Evolutionary conservation across 2,888 invertebrate genomes (phyloP).

Genomic region (Oscheius sp.): DNA sequence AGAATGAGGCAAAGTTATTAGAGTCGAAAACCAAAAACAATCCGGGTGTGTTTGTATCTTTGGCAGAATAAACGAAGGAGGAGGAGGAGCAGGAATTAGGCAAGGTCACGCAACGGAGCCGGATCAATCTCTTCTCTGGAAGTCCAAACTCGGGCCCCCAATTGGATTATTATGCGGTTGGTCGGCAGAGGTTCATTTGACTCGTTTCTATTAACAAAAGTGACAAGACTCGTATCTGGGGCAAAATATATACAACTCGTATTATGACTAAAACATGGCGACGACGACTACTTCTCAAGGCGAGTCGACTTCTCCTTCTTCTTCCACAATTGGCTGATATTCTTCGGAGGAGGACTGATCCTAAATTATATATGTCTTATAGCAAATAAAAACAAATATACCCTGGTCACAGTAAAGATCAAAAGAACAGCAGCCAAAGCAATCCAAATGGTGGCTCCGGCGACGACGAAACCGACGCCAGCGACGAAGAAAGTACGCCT

Average conservation of each 20-base stretch:
- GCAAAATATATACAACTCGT: background rate
- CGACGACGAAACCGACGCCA: slow-evolving; percentile 21
- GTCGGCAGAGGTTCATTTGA: background rate
- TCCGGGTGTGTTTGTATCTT: background rate
- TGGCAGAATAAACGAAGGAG: background rate
- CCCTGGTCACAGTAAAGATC: slow-evolving; percentile 24
- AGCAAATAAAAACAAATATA: background rate
- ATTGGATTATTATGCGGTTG: background rate
- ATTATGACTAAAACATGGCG: background rate
- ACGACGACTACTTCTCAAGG: background rate
- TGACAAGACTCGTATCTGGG: too few species aligned
- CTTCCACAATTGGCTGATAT: background rate
- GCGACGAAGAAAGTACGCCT: slow-evolving; percentile 17
- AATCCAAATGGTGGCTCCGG: slow-evolving; percentile 28
- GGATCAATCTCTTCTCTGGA: background rate
- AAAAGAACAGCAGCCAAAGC: slow-evolving; percentile 29
- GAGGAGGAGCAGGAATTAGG: background rate
- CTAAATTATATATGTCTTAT: background rate
- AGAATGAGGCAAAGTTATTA: background rate
- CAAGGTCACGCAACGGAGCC: background rate
- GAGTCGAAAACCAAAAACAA: background rate
- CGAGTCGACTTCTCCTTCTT: background rate
- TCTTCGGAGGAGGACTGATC: background rate
- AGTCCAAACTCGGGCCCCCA: background rate
- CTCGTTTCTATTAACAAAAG: background rate